These are phyloP conservation scores for Trichacis sp. DNA, from an alignment of 2,888 invertebrate species.

Conservation along the genomic window DNA sequence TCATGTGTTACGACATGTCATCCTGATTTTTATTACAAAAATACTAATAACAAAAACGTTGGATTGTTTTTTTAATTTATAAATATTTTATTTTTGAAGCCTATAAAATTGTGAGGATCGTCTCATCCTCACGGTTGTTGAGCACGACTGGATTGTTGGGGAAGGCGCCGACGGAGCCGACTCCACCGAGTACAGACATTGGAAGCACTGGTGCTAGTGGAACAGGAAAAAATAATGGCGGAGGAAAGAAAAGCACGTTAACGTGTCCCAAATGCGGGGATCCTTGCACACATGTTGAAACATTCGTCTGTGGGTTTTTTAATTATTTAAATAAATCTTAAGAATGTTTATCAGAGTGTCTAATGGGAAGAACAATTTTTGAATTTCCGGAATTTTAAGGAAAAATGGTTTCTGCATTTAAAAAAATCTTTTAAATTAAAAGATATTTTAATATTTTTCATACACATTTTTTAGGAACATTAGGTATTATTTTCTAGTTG, in stretches of 20 bases:
- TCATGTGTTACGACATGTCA: no score
- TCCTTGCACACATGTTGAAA: slow-evolving; percentile 97
- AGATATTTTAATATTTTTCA: no score
- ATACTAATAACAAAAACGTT: no score
- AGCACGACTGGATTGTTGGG: slow-evolving; percentile 53
- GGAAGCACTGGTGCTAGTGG: slow-evolving; percentile 42
- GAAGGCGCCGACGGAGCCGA: slow-evolving; percentile 62
- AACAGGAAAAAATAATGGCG: slow-evolving; percentile 53
- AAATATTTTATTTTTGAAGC: slow-evolving; percentile 46
- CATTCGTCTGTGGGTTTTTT: slow-evolving; percentile 83
- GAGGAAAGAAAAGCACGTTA: slow-evolving; percentile 80
- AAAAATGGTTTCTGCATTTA: no score
- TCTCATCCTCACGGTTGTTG: slow-evolving; percentile 54
- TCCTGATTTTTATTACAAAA: no score
- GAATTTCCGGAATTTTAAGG: no score
- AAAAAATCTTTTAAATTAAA: no score
- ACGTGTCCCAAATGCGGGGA: slow-evolving; percentile 98
- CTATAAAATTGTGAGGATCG: slow-evolving; percentile 63
- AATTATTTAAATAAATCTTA: no score
- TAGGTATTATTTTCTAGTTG: no score
- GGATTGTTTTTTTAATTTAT: not conserved
- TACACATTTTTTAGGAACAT: no score
- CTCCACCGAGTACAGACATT: slow-evolving; percentile 57
- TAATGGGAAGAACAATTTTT: not conserved
- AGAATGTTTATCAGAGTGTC: no score